Conservation (phyloP, 2,113 vertebrate genomes). For the Talpa occidentalis region DNA sequence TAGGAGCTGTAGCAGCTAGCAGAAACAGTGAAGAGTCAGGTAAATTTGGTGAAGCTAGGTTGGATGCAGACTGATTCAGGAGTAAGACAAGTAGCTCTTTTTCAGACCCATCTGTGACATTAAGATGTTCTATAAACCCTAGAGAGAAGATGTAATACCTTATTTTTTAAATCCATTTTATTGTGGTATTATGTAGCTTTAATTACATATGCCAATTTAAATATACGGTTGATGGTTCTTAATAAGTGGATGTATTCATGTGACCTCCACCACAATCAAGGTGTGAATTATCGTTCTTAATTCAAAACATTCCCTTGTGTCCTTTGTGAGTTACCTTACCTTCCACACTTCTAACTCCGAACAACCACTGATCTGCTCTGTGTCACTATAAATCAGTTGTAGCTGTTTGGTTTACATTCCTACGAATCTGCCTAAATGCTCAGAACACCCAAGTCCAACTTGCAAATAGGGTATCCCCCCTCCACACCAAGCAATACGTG, state of each 20-base stretch:
- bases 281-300: neutral
- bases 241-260: neutral
- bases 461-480: neutral
- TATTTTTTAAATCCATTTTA: constrained; percentile 8
- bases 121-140: neutral
- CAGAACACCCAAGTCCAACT: neutral
- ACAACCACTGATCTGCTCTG: neutral
- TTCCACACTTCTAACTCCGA: neutral
- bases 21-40: neutral
- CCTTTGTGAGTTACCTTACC: neutral
- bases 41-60: neutral
- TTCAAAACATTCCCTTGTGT: neutral
- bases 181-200: neutral
- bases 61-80: neutral
- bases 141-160: neutral
- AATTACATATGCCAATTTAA: neutral
- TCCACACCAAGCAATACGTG: neutral
- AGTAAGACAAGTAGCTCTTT: neutral
- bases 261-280: neutral
- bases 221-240: neutral
- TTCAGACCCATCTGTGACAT: neutral
- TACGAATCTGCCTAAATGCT: neutral
- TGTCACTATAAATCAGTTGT: neutral
- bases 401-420: constrained; percentile 21
- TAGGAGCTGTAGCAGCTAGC: neutral